Percentiles rank a stretch among this genome's conserved stretches.
phyloP scores from a whole-genome alignment of 2,113 vertebrate genomes.

The Dipodomys ordii region DNA sequence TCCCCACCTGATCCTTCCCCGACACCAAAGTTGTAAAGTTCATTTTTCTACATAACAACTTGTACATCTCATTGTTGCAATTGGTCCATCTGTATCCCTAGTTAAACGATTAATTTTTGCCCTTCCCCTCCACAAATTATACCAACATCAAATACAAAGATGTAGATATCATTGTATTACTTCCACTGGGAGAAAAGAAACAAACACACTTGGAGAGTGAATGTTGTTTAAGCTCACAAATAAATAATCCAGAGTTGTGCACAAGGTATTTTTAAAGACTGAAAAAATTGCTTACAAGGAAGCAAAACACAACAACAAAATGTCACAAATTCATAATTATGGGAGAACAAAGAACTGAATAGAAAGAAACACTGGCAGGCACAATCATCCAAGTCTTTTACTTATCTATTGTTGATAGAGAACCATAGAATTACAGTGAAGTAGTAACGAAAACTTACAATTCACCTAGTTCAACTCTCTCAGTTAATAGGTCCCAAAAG shows the following conservation, averaged over 20 bases:
- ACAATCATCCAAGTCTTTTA: background rate
- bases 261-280: background rate
- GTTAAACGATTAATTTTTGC: too few species aligned
- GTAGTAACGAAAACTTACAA: background rate
- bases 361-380: background rate
- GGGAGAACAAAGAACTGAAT: background rate
- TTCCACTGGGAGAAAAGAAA: background rate
- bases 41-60: too few species aligned
- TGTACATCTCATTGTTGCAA: too few species aligned
- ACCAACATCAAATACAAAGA: background rate
- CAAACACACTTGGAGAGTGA: background rate
- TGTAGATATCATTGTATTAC: background rate
- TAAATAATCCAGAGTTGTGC: background rate
- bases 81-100: too few species aligned
- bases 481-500: background rate
- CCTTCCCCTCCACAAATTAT: too few species aligned
- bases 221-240: background rate
- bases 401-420: background rate
- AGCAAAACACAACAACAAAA: background rate
- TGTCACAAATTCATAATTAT: background rate
- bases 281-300: background rate
- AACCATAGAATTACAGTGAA: background rate
- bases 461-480: background rate
- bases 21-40: too few species aligned
- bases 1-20: too few species aligned